These are phyloP conservation scores for Geopemphigus sp. DNA, from an alignment of 1,140 invertebrate species.

Conservation along the genomic window DNA sequence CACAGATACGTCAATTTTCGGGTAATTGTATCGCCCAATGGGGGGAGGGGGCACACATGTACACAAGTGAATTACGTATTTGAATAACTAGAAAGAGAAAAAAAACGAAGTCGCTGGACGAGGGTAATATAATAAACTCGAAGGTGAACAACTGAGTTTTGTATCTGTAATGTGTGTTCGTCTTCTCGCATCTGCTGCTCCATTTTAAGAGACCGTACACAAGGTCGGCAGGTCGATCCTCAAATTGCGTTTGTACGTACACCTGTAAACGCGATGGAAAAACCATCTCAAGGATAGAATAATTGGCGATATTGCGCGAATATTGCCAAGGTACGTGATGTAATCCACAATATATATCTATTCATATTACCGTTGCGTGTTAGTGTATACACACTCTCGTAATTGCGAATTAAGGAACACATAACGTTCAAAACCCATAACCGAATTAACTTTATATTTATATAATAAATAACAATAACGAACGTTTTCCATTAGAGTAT, in stretches of 20 bases:
- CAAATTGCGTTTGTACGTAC: neutral
- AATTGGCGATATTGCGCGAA: neutral
- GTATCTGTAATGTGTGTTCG: too few relatives aligned
- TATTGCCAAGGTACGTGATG: slow-evolving; percentile 1
- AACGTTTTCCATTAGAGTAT: too few relatives aligned
- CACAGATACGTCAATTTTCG: neutral
- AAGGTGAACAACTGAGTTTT: slow-evolving; percentile 39
- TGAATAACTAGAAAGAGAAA: slow-evolving; percentile 2
- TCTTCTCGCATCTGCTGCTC: slow-evolving; percentile 46
- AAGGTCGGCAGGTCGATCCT: slow-evolving; percentile 38
- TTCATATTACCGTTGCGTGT: too few relatives aligned
- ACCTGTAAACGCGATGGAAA: slow-evolving; percentile 3
- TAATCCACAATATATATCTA: neutral
- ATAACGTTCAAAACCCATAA: too few relatives aligned
- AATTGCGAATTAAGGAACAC: too few relatives aligned
- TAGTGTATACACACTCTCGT: too few relatives aligned
- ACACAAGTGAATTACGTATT: neutral
- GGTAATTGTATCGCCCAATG: neutral
- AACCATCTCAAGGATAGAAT: slow-evolving; percentile 27
- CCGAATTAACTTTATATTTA: too few relatives aligned
- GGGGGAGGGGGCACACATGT: neutral
- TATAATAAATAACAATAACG: too few relatives aligned
- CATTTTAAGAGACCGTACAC: slow-evolving; percentile 34
- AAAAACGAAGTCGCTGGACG: neutral
- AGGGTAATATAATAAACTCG: neutral